Percentiles rank a stretch among this genome's conserved stretches.
phyloP scores from a whole-genome alignment of 2,113 vertebrate genomes.

The Notechis scutatus region DNA sequence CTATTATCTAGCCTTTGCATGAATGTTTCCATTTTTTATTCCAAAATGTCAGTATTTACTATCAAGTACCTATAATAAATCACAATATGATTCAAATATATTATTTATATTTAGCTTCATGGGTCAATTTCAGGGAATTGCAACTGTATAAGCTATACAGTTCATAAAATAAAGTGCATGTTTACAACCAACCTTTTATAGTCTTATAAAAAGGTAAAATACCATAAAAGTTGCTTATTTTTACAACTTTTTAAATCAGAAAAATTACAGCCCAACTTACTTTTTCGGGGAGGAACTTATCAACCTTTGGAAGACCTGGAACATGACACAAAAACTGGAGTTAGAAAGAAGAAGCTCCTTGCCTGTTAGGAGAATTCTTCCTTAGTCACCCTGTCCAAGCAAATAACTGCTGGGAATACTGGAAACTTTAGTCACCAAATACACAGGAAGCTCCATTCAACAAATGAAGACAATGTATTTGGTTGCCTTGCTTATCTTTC shows the following conservation, averaged over 20 bases:
- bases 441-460: background rate
- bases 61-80: background rate
- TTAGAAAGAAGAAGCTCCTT: slow-evolving; percentile 21
- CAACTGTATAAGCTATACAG: background rate
- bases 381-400: slow-evolving; percentile 1
- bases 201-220: background rate
- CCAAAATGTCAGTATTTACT: background rate
- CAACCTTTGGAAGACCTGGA: slow-evolving; percentile 37
- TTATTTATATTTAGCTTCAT: background rate
- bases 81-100: background rate
- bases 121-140: background rate
- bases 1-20: background rate
- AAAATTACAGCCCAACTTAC: slow-evolving; percentile 28
- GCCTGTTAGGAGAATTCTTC: slow-evolving; percentile 23
- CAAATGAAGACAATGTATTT: background rate
- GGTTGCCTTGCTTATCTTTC: background rate
- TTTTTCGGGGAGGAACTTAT: slow-evolving; percentile 26
- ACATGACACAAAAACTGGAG: slow-evolving; percentile 18
- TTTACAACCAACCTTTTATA: background rate
- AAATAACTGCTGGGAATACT: background rate
- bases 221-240: slow-evolving; percentile 2
- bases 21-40: background rate
- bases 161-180: background rate
- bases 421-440: slow-evolving; percentile 6
- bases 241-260: slow-evolving; percentile 14